Conservation (phyloP, 2,113 vertebrate species). For the Larimichthys polyactis region DNA sequence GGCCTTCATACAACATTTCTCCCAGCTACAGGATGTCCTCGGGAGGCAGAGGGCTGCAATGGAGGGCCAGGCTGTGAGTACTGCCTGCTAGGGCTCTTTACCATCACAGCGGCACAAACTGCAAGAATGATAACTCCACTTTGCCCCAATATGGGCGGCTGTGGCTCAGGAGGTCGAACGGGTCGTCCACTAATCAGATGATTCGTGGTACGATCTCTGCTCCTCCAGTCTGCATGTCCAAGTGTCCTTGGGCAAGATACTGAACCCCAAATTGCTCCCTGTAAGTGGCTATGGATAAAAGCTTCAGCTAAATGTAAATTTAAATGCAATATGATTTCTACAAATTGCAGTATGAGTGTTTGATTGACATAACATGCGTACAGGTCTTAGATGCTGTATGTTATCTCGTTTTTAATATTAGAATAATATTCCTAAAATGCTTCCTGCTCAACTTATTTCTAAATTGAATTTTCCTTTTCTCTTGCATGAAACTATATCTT, state of each 20-base stretch:
- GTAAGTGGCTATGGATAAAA: no score
- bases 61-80: constrained; percentile 93
- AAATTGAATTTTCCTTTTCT: not conserved
- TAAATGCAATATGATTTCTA: no score
- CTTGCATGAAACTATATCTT: not conserved
- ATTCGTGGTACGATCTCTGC: no score
- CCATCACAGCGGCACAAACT: no score
- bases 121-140: not conserved
- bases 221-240: no score
- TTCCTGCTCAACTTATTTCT: not conserved
- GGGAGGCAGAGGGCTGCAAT: constrained; percentile 95
- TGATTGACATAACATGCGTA: not conserved
- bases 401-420: not conserved
- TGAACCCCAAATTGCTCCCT: no score
- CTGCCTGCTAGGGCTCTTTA: not conserved
- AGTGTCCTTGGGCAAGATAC: no score
- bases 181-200: no score
- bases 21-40: constrained; percentile 95
- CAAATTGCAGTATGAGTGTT: not conserved
- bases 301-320: no score
- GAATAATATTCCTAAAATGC: not conserved
- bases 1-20: constrained; percentile 96
- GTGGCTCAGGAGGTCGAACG: no score
- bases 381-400: not conserved
- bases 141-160: no score